Evolutionary conservation across 2,113 vertebrate genomes (phyloP), one percentile per base, ranked within the genome.

Genomic region (Oreochromis tanganicae): DNA sequence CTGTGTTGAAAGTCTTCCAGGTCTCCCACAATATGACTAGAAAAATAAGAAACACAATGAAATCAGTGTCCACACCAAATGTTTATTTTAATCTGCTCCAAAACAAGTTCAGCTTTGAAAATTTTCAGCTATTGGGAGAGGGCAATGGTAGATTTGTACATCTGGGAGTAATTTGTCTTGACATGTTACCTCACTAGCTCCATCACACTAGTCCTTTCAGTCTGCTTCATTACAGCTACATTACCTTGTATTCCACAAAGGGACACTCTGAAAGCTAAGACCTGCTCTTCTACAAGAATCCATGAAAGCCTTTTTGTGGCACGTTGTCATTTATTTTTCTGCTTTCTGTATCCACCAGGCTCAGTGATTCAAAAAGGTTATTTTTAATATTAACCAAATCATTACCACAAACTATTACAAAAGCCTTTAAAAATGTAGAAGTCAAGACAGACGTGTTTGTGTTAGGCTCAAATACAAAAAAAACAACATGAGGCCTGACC

Each of bases 61-160:
- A 78, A 21, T 50, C 43, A 82, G 32, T 13, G 19, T 73, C 59
- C 73, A 61, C 38, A 57, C 5, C 57, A 89, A 82, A 84, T 55
- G 41, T 91, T 80, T 7, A n/a, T 71, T 87, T 11, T 85, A 56
- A 83, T 59, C 48, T 17, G 54, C 38, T 54, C 6, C 55, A 63
- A 84, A 68, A 57, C 21, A 80, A 16, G 54, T 79, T 91, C 34
- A 63, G 19, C 32, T 81, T 24, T 56, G 11, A 81, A 71, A 5
- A 0, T 5, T 24, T 48, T 57, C 13, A 78, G 27, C 46, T 83
- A 2, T 79, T 32, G 21, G 82, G 83, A 50, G 4, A 66, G 8
- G 19, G 29, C 43, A 34, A 80, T 57, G 16, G 34, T 82, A 29
- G 56, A 66, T 56, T 38, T 73, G 34, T n/a, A 78, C 61, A 16